Base-by-base conservation (phyloP, 2,888 invertebrate species). In the Fragum sueziense region DNA sequence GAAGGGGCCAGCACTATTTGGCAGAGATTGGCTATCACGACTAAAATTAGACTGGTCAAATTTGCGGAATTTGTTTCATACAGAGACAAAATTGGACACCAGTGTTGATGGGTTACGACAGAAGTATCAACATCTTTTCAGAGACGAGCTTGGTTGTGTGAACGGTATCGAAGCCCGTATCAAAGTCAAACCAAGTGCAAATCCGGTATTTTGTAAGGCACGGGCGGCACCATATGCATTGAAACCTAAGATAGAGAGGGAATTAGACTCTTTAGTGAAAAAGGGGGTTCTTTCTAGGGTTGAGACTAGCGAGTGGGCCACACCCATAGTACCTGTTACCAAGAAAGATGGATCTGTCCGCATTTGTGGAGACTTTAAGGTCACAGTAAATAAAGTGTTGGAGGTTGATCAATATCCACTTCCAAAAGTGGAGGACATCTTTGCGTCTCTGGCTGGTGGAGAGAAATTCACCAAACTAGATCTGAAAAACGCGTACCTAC, bases 341-440 rank as follows among this genome's bases (percentile, higher is more conserved):
- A 86, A 83, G 69, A 31, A 76, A 1, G 73, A 82, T 25, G 59
- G 72, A n/a, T 65, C 69, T 20, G 29, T 85, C 2, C 41, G 85
- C 47, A 52, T 85, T 31, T 86, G 79, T 76, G 82, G 82, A 14
- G 84, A 84, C 52, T 86, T 77, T 65, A 82, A 82, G 59, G 82
- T 80, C 27, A 87, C 89, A 4, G 77, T 90, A 14, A 90, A 88
- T 75, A 76, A 72, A n/a, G 76, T 82, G 51, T 71, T 90, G n/a
- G 74, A 82, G 31, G 88, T 86, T 29, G 88, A 89, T 52, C 86
- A 87, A 54, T 77, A 84, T 77, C 75, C 74, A 73, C 69, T 88
- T 77, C 81, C 84, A 0, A 81, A 81, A 52, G 51, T 67, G 1
- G 80, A 84, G 1, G 76, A 80, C 67, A 74, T 80, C 72, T 85